phyloP scores from a whole-genome alignment of 2,797 vertebrate species.

The Emys orbicularis region DNA sequence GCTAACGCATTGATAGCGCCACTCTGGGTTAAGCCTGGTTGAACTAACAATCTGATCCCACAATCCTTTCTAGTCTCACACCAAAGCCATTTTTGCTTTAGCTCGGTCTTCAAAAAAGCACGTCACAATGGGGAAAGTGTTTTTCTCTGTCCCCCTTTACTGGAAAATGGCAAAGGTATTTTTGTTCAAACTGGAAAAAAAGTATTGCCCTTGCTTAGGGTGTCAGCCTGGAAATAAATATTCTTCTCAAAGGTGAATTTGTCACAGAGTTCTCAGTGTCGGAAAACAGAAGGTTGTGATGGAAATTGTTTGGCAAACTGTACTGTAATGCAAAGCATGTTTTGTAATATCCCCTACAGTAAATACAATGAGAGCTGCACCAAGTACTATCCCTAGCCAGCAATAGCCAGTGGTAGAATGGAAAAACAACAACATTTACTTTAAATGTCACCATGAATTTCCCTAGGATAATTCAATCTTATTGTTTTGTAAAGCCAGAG shows the following conservation, averaged over 20 bases:
- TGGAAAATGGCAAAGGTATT: background rate
- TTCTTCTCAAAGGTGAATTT: background rate
- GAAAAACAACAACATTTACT: background rate
- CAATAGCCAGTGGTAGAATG: rapidly evolving
- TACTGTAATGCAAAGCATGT: background rate
- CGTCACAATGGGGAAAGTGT: background rate
- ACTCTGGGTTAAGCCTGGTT: background rate
- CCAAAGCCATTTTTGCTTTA: background rate
- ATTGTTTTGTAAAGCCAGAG: background rate
- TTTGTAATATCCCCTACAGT: background rate
- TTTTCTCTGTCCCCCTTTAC: background rate
- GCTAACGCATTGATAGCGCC: background rate
- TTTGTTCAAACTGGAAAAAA: background rate
- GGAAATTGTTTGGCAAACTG: background rate
- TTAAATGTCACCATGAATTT: background rate
- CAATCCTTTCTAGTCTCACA: background rate
- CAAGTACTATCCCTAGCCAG: rapidly evolving
- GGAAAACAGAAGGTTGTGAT: background rate
- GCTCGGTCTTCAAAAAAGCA: background rate
- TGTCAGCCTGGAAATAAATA: background rate
- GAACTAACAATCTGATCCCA: background rate
- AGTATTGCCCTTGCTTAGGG: background rate
- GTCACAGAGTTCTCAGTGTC: background rate
- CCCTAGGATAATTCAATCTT: background rate
- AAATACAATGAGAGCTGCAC: background rate